A percentile compares a stretch with the other conserved stretches of the same genome.
These are phyloP conservation scores for Trichopria drosophilae DNA, from an alignment of 2,888 invertebrate genomes.

Conservation along the genomic window DNA sequence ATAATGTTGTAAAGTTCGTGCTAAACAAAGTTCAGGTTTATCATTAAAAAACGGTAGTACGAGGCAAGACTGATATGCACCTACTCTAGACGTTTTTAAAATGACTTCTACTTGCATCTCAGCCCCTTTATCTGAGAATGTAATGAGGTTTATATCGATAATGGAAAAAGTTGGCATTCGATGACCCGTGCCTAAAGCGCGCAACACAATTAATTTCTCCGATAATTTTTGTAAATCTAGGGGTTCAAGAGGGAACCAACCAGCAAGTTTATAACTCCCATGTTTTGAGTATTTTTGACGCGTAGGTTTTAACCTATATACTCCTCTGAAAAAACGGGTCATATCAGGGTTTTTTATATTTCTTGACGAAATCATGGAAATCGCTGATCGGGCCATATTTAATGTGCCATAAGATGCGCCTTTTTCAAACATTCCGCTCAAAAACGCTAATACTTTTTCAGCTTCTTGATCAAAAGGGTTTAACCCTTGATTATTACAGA, in stretches of 20 bases:
- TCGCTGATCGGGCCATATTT: constrained; percentile 29
- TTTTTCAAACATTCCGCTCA: constrained; percentile 21
- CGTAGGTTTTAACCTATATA: constrained; percentile 24
- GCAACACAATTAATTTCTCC: constrained; percentile 13
- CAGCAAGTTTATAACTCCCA: too few species aligned
- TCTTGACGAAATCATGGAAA: constrained; percentile 26
- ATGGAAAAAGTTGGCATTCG: constrained; percentile 22
- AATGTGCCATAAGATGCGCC: constrained; percentile 31
- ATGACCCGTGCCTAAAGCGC: constrained; percentile 23
- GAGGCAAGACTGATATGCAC: too few species aligned
- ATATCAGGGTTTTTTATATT: too few species aligned
- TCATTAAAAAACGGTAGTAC: too few species aligned
- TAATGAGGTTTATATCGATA: constrained; percentile 18
- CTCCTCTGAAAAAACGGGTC: constrained; percentile 29
- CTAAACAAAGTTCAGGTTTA: constrained; percentile 10
- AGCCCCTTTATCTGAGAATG: constrained; percentile 1
- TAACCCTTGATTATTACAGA: too few species aligned
- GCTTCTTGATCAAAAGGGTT: constrained; percentile 7
- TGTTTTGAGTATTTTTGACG: constrained; percentile 31
- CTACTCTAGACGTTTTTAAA: too few species aligned
- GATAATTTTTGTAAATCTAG: constrained; percentile 23
- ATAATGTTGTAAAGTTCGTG: constrained; percentile 1
- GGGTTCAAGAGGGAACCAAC: constrained; percentile 13
- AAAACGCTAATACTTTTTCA: constrained; percentile 12
- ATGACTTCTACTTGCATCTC: constrained; percentile 17